These are phyloP conservation scores for Paracentrotus lividus DNA, from an alignment of 53 echinoderm and acorn worm genomes.

Conservation along the genomic window DNA sequence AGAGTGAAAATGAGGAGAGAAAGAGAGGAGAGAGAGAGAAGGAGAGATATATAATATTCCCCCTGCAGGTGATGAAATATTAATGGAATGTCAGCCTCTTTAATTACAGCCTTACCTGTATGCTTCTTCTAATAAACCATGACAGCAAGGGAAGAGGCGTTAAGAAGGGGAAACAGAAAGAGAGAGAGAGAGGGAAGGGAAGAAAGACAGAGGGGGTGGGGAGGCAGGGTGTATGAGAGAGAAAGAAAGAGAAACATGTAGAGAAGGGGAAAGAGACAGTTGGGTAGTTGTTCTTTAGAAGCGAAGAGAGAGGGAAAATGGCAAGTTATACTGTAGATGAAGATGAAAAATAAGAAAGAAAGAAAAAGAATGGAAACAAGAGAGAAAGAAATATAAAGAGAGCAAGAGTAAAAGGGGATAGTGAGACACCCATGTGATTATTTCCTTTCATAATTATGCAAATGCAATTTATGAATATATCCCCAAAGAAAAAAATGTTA, in stretches of 20 bases:
- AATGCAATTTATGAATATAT: too few species aligned
- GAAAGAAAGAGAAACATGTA: background rate
- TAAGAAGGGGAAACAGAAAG: background rate
- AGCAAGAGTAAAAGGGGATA: background rate
- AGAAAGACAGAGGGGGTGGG: background rate
- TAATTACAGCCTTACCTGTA: background rate
- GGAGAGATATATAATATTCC: background rate
- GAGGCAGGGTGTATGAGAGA: background rate
- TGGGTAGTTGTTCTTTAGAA: too few species aligned
- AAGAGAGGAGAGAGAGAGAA: background rate
- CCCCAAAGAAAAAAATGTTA: too few species aligned
- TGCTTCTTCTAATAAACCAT: background rate
- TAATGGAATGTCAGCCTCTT: slow-evolving; percentile 32
- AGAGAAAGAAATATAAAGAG: background rate
- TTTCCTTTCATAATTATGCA: too few species aligned
- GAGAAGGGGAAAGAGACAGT: background rate
- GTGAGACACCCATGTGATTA: too few species aligned
- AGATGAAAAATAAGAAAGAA: background rate
- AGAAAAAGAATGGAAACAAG: background rate
- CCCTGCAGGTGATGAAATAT: slow-evolving; percentile 17
- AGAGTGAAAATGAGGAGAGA: background rate
- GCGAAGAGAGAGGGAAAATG: too few species aligned
- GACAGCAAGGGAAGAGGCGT: background rate
- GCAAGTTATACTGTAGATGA: too few species aligned
- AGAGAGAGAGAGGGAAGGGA: background rate